Base-by-base conservation (phyloP, 2,888 invertebrate species). In the Eudasyphora cyanicolor region DNA sequence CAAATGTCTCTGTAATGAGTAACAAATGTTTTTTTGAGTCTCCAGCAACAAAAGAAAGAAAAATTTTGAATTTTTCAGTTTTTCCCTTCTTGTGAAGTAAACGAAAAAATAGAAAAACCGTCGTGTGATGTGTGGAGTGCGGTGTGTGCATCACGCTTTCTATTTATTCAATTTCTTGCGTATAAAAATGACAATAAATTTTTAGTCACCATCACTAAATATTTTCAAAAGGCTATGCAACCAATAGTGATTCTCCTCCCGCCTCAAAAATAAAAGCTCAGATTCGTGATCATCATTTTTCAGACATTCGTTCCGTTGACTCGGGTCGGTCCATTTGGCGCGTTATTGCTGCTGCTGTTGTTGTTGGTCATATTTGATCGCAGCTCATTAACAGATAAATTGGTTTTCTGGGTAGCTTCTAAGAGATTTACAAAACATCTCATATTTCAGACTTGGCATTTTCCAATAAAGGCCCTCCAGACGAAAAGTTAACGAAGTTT, bases 321-420 rank as follows among this genome's bases (percentile, higher is more conserved):
- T 32, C 17, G 24, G n/a, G n/a, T 24, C 27, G 19, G 51, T 51
- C 21, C 51, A 54, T 76, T 64, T 73, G 64, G 73, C 62, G 38
- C 19, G 64, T 21, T 12, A 42, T 45, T 78, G 73, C 73, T 64
- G 77, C 76, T 69, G 74, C 29, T 42, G 19, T 8, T 57, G 54
- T 67, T 54, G 38, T 21, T 35, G 69, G 35, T 57, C 69, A 83
- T 83, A 81, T 84, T 81, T 84, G 78, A 84, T 78, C 77, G 71
- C 78, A 81, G 76, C 84, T 84, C 84, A 84, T 84, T 84, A 84
- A 78, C 75, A 81, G 73, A 84, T 84, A 81, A 84, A 84, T 84
- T 84, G 64, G 17, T 84, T 71, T 57, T 64, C 57, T 75, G 60
- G 42, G 24, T 54, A 42, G 45, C 51, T 32, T 54, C 32, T 69